Conservation (phyloP, 2,888 invertebrate genomes). For the Ennomos fuscantarius region DNA sequence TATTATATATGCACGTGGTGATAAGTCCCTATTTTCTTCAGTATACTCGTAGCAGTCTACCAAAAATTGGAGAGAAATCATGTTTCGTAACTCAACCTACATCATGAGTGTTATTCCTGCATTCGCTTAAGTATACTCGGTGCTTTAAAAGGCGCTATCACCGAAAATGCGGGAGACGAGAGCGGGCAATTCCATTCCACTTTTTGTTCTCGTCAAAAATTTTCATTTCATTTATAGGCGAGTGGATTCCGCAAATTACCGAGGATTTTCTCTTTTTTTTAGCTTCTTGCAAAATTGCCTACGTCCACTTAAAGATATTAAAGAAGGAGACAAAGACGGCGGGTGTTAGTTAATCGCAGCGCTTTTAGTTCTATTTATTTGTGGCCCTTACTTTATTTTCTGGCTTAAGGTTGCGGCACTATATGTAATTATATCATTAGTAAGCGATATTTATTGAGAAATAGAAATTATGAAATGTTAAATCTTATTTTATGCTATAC, state of each 20-base stretch:
- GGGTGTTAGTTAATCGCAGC: conserved; percentile 63
- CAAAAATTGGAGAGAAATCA: too few relatives aligned
- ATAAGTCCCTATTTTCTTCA: too few relatives aligned
- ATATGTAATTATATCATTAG: conserved; percentile 40
- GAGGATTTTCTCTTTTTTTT: conserved; percentile 66
- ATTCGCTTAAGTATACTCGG: conserved; percentile 44
- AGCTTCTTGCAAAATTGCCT: conserved; percentile 78
- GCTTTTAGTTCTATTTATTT: conserved; percentile 49
- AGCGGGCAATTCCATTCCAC: conserved; percentile 52
- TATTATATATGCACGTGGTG: too few relatives aligned
- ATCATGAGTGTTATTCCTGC: too few relatives aligned
- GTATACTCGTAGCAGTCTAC: too few relatives aligned
- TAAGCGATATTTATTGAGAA: neutral
- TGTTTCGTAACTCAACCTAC: too few relatives aligned
- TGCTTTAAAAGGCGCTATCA: conserved; percentile 48
- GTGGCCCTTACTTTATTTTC: conserved; percentile 23
- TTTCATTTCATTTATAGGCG: conserved; percentile 76
- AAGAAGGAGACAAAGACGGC: conserved; percentile 67
- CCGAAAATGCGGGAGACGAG: conserved; percentile 40
- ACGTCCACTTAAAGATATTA: conserved; percentile 81
- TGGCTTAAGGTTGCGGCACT: conserved; percentile 15
- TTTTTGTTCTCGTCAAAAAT: conserved; percentile 69
- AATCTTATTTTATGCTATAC: too few relatives aligned
- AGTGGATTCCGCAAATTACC: conserved; percentile 77
- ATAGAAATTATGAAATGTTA: too few relatives aligned